Evolutionary conservation across 2,113 vertebrate species (phyloP), one percentile per base, ranked within the genome.

Genomic region (Chamaetylas fuelleborni): DNA sequence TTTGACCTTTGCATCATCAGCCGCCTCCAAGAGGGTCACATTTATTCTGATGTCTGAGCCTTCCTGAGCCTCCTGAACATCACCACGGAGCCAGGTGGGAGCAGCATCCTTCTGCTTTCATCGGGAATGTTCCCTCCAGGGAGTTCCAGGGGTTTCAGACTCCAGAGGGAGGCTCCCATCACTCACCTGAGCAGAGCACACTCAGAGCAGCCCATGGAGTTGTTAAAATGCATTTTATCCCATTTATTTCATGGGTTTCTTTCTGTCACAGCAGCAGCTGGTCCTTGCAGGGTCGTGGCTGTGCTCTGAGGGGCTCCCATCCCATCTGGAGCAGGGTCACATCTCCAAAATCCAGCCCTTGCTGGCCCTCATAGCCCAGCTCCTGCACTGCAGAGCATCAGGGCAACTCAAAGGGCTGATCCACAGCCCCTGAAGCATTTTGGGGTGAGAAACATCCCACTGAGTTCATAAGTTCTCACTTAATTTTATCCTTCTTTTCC

Each of bases 1-100:
- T 66, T 6, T 77, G 85, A 96, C 86, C 94, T 93, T 93, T 91
- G 77, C 70, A 33, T 72, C 91, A 61, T 12, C 86, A 71, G 78
- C 53, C 0, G 3, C 42, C 91, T 93, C 19, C 16, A 19, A 43
- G 58, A 85, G 76, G 77, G 70, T 31, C 76, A 4, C 47, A 6
- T 91, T 89, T 69, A 15, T 38, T 31, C 79, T 57, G 70, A 8
- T 23, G 24, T 6, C 61, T 33, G 31, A 4, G 26, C 67, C 42
- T 60, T 31, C 19, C 78, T 10, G n/a, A 82, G 61, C 61, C 77
- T 47, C 72, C 2, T 43, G 24, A 33, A 8, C 51, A 24, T 0
- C 54, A 12, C 23, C 19, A 2, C 1, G 0, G 20, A 73, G 60
- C 33, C 70, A n/a, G 66, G 42, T 22, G 51, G 54, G 33, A 88